These are phyloP conservation scores for Betta splendens DNA, from an alignment of 2,797 vertebrate species.

Conservation along the genomic window DNA sequence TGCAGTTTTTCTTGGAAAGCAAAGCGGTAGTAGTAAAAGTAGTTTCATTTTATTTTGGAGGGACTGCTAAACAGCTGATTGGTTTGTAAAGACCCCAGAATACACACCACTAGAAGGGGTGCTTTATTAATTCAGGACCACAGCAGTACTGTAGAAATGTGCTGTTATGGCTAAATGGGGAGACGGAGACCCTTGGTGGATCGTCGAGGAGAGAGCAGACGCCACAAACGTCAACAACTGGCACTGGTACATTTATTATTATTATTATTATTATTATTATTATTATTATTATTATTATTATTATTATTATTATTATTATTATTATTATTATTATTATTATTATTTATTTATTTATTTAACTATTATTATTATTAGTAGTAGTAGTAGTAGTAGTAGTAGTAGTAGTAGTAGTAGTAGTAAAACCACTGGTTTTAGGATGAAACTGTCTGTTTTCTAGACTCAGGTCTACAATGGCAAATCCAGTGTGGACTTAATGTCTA, in stretches of 20 bases:
- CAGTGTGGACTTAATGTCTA: no score
- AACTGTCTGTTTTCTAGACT: no score
- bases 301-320: no score
- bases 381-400: no score
- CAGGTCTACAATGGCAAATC: no score
- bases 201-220: constrained; percentile 92
- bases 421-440: no score
- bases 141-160: neutral
- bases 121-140: neutral
- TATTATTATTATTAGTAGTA: no score
- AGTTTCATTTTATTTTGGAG: constrained; percentile 23
- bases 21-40: no score
- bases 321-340: no score
- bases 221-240: constrained; percentile 98
- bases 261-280: neutral
- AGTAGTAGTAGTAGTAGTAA: no score
- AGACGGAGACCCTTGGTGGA: constrained; percentile 94
- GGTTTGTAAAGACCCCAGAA: neutral
- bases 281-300: neutral
- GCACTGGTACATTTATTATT: constrained; percentile 85
- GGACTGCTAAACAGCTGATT: neutral
- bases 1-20: constrained; percentile 50
- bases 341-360: no score
- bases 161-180: constrained; percentile 94
- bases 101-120: no score